phyloP scores from a whole-genome alignment of 1,140 invertebrate species.

The Bombus superbus region DNA sequence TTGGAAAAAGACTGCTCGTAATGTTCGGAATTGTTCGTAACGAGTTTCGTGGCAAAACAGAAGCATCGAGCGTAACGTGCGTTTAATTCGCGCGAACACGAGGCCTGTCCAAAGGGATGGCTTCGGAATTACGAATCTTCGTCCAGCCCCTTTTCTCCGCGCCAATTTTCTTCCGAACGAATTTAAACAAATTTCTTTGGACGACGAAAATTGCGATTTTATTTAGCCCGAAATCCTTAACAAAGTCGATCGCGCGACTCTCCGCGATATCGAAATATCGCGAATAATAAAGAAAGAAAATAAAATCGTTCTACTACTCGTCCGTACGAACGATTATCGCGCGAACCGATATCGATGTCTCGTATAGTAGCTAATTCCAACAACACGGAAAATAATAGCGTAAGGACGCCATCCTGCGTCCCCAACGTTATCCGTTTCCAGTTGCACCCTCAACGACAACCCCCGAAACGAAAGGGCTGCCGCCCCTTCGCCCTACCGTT shows the following conservation, averaged over 20 bases:
- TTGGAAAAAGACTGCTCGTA: slow-evolving; percentile 8
- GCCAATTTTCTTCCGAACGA: too few relatives aligned
- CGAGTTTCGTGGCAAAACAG: not conserved
- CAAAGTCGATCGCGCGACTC: too few relatives aligned
- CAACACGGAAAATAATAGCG: not conserved
- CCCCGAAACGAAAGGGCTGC: not conserved
- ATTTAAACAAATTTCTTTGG: not conserved
- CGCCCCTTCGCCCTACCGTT: not conserved
- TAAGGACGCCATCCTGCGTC: not conserved
- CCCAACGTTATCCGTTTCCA: not conserved
- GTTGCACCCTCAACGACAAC: not conserved
- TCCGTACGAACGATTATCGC: too few relatives aligned
- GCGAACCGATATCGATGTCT: too few relatives aligned
- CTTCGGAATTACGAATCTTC: not conserved
- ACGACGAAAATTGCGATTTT: not conserved
- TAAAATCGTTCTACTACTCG: too few relatives aligned
- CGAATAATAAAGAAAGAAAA: too few relatives aligned
- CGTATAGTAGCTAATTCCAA: not conserved
- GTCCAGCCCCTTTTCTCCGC: not conserved
- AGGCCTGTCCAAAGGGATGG: not conserved
- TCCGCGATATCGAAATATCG: too few relatives aligned
- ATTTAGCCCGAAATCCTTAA: too few relatives aligned
- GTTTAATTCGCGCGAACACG: not conserved
- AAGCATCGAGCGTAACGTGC: not conserved
- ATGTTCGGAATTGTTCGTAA: slow-evolving; percentile 23